Evolutionary conservation across 92 coral and sea anemone genomes (phyloP).

Genomic region (Parazoanthus swiftii): DNA sequence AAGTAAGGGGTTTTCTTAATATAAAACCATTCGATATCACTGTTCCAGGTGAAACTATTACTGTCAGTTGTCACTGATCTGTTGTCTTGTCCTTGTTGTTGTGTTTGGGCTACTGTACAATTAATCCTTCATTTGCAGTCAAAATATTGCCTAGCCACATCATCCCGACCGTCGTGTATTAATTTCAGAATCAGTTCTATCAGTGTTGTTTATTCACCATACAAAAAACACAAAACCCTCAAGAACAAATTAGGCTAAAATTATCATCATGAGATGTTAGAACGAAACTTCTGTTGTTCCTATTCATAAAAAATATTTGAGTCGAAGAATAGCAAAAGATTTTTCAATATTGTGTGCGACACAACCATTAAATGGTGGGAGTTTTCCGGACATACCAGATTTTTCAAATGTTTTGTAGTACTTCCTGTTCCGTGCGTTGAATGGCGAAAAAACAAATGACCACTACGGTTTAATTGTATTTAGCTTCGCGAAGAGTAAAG

Average conservation of each 20-base stretch:
- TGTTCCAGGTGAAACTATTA: too few species aligned
- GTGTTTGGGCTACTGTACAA: too few species aligned
- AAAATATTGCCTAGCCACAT: too few species aligned
- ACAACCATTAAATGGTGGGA: not conserved
- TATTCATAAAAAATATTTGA: not conserved
- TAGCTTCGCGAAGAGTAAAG: not conserved
- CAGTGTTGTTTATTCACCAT: too few species aligned
- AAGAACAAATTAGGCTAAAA: not conserved
- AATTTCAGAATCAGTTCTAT: too few species aligned
- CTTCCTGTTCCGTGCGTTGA: conserved; percentile 6
- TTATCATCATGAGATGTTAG: not conserved
- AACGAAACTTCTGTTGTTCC: not conserved
- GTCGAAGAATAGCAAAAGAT: not conserved
- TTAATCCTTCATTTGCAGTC: too few species aligned
- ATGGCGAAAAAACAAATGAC: conserved; percentile 3
- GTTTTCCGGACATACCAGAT: not conserved
- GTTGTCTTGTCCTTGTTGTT: too few species aligned
- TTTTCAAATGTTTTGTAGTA: not conserved
- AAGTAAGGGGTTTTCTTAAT: too few species aligned
- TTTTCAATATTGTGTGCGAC: not conserved
- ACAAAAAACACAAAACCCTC: not conserved
- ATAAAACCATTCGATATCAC: too few species aligned
- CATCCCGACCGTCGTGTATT: too few species aligned
- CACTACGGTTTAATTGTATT: conserved; percentile 8
- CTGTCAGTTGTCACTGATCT: too few species aligned